Evolutionary conservation across 2,888 invertebrate species (phyloP).

Genomic region (Rotaria magnacalcarata): DNA sequence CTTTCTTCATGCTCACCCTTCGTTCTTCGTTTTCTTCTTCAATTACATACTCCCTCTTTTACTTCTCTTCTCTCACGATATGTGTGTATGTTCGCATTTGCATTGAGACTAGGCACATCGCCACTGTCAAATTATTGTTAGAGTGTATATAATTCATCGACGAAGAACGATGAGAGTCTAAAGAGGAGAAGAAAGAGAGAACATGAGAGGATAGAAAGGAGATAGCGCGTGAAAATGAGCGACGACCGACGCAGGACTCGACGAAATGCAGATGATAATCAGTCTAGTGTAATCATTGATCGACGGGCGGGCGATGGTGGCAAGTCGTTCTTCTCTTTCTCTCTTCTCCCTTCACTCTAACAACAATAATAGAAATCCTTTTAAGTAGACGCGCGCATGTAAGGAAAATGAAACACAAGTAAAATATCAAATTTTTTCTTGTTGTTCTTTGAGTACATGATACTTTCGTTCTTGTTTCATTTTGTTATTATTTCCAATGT

Average conservation of each 20-base stretch:
- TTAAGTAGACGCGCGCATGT: not conserved
- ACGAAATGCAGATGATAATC: constrained; percentile 21
- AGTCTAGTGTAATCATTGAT: constrained; percentile 25
- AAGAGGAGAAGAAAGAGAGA: not conserved
- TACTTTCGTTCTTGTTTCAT: not conserved
- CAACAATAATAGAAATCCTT: constrained; percentile 29
- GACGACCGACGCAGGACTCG: constrained; percentile 4
- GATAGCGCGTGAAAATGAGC: constrained; percentile 26
- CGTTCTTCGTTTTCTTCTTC: constrained; percentile 26
- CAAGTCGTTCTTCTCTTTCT: constrained; percentile 18
- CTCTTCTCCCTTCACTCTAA: not conserved
- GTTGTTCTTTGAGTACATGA: not conserved
- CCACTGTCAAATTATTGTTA: constrained; percentile 33
- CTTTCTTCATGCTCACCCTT: not conserved
- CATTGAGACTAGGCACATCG: constrained; percentile 7
- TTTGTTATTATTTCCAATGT: not conserved
- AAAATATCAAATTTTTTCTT: constrained; percentile 7
- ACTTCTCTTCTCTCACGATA: constrained; percentile 16
- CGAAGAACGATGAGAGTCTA: not conserved
- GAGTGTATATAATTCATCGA: constrained; percentile 14
- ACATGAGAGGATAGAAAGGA: constrained; percentile 12
- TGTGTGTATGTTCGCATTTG: constrained; percentile 14
- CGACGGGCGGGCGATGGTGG: not conserved
- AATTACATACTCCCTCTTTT: constrained; percentile 21
- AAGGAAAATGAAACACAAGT: not conserved